Conservation (phyloP, 2,888 invertebrate genomes). For the Calephelis perditalis region DNA sequence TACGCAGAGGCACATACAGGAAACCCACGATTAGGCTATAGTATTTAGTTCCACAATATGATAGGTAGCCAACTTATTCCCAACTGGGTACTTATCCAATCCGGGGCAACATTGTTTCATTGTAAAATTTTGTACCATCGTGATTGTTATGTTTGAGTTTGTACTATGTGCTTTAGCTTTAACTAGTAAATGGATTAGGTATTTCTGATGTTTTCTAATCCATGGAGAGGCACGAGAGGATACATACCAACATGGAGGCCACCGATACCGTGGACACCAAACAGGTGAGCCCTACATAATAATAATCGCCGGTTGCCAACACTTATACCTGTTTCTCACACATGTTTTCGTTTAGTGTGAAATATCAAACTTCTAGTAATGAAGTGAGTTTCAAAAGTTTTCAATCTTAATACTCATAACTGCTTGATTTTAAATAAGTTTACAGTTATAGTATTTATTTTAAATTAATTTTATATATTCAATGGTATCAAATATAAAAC, state of each 20-base stretch:
- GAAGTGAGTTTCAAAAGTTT: background rate
- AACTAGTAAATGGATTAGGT: constrained; percentile 57
- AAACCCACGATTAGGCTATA: too few species aligned
- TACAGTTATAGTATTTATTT: background rate
- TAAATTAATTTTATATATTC: background rate
- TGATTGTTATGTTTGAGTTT: constrained; percentile 70
- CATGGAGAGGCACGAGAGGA: constrained; percentile 72
- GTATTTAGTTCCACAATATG: too few species aligned
- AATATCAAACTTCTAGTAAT: background rate
- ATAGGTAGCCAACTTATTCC: too few species aligned
- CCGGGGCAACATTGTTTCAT: constrained; percentile 41
- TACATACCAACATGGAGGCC: constrained; percentile 80
- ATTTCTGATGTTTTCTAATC: constrained; percentile 73
- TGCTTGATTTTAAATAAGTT: background rate
- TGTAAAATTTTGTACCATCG: constrained; percentile 62
- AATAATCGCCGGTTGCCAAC: constrained; percentile 65
- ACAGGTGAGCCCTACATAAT: constrained; percentile 75
- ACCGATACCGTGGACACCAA: constrained; percentile 80
- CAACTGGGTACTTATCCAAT: too few species aligned
- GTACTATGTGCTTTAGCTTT: constrained; percentile 56
- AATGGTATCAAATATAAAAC: constrained; percentile 21
- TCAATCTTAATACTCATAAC: background rate
- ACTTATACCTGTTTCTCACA: constrained; percentile 47
- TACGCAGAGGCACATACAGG: too few species aligned
- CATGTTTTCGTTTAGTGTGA: constrained; percentile 29